A percentile compares a stretch with the other conserved stretches of the same genome.
These are phyloP conservation scores for Troides aeacus DNA, from an alignment of 2,888 invertebrate species.

Conservation along the genomic window DNA sequence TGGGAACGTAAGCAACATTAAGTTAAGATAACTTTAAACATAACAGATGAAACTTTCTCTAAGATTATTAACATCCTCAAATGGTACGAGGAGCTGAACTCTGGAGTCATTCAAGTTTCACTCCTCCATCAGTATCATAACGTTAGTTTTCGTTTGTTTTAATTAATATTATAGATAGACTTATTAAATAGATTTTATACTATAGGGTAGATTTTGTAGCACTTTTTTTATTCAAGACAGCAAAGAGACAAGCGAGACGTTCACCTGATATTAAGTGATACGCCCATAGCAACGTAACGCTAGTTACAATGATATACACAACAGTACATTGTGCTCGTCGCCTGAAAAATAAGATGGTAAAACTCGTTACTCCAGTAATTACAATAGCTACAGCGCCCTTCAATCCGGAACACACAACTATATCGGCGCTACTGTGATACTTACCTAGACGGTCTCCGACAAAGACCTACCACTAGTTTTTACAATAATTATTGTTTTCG, in stretches of 20 bases:
- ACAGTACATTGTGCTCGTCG: too few relatives aligned
- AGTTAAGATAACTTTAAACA: neutral
- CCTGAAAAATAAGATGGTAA: too few relatives aligned
- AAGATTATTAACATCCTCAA: neutral
- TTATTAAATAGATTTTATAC: neutral
- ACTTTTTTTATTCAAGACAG: neutral
- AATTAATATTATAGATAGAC: neutral
- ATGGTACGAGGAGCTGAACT: neutral
- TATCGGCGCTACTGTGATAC: too few relatives aligned
- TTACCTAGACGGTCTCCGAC: too few relatives aligned
- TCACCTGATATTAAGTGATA: too few relatives aligned
- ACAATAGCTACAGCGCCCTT: too few relatives aligned
- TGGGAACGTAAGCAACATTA: neutral
- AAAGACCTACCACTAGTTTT: too few relatives aligned
- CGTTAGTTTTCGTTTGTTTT: neutral
- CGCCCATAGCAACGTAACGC: too few relatives aligned
- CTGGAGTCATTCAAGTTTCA: neutral
- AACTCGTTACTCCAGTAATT: too few relatives aligned
- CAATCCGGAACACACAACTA: too few relatives aligned
- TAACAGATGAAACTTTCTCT: neutral
- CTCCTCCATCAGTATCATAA: neutral
- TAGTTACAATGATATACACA: too few relatives aligned
- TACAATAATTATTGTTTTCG: constrained; percentile 14
- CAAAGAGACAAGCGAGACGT: too few relatives aligned
- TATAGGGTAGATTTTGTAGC: neutral